Base-by-base conservation (phyloP, 2,113 vertebrate genomes). In the Ceuthmochares aereus region DNA sequence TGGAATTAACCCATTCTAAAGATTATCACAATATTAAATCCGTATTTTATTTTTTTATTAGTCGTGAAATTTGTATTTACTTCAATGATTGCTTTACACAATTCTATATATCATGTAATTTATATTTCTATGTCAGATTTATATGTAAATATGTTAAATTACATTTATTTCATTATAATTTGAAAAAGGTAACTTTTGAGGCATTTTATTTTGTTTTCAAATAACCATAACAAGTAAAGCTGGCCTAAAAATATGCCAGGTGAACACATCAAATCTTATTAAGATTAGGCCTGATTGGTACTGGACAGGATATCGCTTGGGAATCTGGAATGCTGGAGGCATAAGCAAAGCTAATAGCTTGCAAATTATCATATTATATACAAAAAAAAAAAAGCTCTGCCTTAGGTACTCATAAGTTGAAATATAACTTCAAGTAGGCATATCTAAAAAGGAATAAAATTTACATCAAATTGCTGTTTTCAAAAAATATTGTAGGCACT, bases 121-220 rank as follows among this genome's bases (percentile, higher is more conserved):
- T 66, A 52, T 32, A 77, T 77, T 56, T 74, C 16, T 30, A 64
- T 66, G 32, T 70, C n/a, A 89, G 49, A 37, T 42, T 56, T 82
- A 47, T 55, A 86, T 76, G 58, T 74, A 58, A 79, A 26, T 56
- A 55, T 29, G 91, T 72, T 59, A 47, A 89, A 69, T 68, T 47
- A 52, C 64, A 90, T 89, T 86, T 92, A 73, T 78, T 10, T 51
- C 17, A 75, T 42, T 55, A 29, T 55, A 84, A 82, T 78, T 91
- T 75, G 42, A 78, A 87, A 93, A 59, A 80, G 14, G 22, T 70
- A 86, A 84, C 47, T 75, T 89, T 69, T 95, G 84, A 91, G 40
- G 42, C 34, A 81, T 36, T 14, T 70, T 74, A 91, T 14, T 40
- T 40, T 22, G 30, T 81, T 93, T 94, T 87, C 36, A 64, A 87